These are phyloP conservation scores for Lasioglossum oenotherae DNA, from an alignment of 2,888 invertebrate genomes.

Conservation along the genomic window DNA sequence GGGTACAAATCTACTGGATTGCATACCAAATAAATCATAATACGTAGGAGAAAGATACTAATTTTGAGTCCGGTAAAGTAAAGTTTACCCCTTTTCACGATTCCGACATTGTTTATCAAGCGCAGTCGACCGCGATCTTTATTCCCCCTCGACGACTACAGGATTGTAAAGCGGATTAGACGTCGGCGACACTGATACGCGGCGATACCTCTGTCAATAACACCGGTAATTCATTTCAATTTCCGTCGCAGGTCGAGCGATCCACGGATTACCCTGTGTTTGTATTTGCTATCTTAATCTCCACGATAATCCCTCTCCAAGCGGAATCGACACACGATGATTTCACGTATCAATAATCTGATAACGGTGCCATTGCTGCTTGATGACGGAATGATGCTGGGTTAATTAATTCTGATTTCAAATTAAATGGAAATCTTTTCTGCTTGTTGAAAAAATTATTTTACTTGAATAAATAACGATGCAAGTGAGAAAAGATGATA, in stretches of 20 bases:
- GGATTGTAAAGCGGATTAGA: not conserved
- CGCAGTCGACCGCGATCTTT: not conserved
- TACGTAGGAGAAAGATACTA: no score
- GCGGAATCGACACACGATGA: not conserved
- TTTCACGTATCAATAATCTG: constrained; percentile 17
- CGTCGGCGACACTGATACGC: not conserved
- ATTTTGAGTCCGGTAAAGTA: no score
- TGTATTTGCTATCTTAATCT: constrained; percentile 8
- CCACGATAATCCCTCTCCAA: not conserved
- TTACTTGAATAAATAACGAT: no score
- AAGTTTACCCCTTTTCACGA: not conserved
- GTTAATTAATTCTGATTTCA: constrained; percentile 10
- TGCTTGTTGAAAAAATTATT: no score
- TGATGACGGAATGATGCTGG: constrained; percentile 5
- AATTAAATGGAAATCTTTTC: not conserved
- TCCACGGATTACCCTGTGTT: not conserved
- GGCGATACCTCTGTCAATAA: not conserved
- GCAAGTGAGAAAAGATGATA: no score
- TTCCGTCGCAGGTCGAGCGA: not conserved
- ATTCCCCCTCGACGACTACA: no score
- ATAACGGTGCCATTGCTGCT: constrained; percentile 7
- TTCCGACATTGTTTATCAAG: constrained; percentile 19
- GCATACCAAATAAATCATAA: no score
- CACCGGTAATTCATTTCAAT: not conserved
- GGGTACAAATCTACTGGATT: no score